Conservation (phyloP, 1,140 invertebrate genomes). For the Metopolophium dirhodum region DNA sequence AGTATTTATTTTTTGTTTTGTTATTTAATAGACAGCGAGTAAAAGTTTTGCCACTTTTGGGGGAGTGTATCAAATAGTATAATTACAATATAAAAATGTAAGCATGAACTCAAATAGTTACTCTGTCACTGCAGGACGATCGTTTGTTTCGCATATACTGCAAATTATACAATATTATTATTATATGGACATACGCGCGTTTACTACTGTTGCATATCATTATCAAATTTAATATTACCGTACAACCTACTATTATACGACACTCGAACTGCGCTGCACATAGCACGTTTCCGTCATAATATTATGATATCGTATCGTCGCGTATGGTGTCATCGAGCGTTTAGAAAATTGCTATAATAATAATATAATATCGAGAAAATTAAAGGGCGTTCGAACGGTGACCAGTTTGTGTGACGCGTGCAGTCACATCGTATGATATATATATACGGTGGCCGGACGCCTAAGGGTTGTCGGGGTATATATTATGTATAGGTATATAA, state of each 20-base stretch:
- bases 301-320: background rate
- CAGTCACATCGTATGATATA: background rate
- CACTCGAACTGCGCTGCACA: background rate
- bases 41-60: no score
- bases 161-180: no score
- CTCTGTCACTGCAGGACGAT: no score
- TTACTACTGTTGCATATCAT: no score
- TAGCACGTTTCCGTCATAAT: no score
- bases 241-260: background rate
- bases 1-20: no score
- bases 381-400: constrained; percentile 2
- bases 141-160: no score
- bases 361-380: constrained; percentile 7
- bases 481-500: background rate
- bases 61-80: no score
- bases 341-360: background rate
- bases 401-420: constrained; percentile 10
- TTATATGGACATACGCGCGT: no score
- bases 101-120: no score
- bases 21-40: no score
- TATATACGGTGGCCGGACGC: background rate
- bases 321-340: background rate
- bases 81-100: no score
- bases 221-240: background rate
- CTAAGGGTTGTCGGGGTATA: background rate